Evolutionary conservation across 2,888 invertebrate species (phyloP), one percentile per base, ranked within the genome.

Genomic region (Parasteatoda lunata): DNA sequence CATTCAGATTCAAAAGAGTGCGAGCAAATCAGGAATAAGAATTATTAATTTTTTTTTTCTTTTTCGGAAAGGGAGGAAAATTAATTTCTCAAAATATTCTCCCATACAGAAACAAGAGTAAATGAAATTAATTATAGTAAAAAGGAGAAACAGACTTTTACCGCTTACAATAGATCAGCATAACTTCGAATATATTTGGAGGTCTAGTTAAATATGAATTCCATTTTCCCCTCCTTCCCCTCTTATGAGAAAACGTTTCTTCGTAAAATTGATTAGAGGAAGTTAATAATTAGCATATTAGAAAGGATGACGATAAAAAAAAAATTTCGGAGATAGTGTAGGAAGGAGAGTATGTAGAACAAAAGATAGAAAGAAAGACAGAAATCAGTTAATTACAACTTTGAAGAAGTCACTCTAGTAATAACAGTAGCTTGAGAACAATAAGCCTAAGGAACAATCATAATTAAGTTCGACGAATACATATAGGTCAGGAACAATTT

Each of bases 401-500:
- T 82, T 79, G 75, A 84, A 79, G 79, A 85, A 85, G 78, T 75
- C 84, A 59, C 83, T 79, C 73, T 64, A 66, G 73, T 51, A 47
- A 68, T 72, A 66, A 59, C 72, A n/a, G 15, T 45, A 73, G 75
- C 72, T 45, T 54, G 30, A 47, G 73, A 78, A 78, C 84, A 84
- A 84, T 71, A 48, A 77, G 66, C 54, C n/a, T n/a, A 48, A 13
- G 77, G 84, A 85, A 85, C 84, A 85, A 85, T 85, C 84, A 79
- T 85, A 85, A 85, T 85, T 85, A 85, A 77, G 84, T 84, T 84
- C 84, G 84, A 77, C 77, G 84, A 84, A 84, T 79, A 79, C 84
- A 85, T 79, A 78, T 85, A 85, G 84, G 84, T 85, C 84, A 85
- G 84, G 80, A 80, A 85, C 84, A 85, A 85, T 85, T 85, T 85